A percentile compares a stretch with the other conserved stretches of the same genome.
phyloP scores from a whole-genome alignment of 2,888 invertebrate species.

The Thyatira batis region DNA sequence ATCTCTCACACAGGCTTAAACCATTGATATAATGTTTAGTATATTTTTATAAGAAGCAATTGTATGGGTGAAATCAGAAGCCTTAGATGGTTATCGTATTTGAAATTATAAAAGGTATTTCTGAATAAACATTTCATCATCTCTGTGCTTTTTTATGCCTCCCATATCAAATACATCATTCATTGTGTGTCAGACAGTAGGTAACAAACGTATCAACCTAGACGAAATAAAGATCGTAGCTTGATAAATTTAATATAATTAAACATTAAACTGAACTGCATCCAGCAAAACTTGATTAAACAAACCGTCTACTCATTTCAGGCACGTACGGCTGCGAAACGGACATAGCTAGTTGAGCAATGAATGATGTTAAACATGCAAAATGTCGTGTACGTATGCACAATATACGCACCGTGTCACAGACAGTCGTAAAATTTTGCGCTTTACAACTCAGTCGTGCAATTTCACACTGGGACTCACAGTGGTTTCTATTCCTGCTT shows the following conservation, averaged over 20 bases:
- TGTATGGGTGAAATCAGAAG: neutral
- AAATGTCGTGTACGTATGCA: neutral
- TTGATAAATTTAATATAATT: neutral
- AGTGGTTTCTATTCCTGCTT: neutral
- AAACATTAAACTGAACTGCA: neutral
- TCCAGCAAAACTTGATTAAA: neutral
- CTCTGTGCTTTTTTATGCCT: too few relatives aligned
- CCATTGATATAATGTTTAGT: neutral
- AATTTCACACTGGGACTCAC: constrained; percentile 18
- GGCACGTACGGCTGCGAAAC: constrained; percentile 7
- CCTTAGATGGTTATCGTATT: too few relatives aligned
- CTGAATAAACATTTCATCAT: too few relatives aligned
- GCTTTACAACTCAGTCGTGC: constrained; percentile 11
- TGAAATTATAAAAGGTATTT: too few relatives aligned
- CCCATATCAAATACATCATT: too few relatives aligned
- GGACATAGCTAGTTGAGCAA: constrained; percentile 21
- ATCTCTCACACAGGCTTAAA: neutral
- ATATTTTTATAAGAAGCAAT: neutral
- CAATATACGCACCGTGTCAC: constrained; percentile 14
- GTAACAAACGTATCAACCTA: too few relatives aligned
- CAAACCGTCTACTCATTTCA: neutral
- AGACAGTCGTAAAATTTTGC: constrained; percentile 24
- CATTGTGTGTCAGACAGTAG: too few relatives aligned
- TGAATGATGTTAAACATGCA: constrained; percentile 17
- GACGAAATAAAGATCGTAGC: neutral